Evolutionary conservation across 2,113 vertebrate species (phyloP).

Genomic region (Tragelaphus buxtoni): DNA sequence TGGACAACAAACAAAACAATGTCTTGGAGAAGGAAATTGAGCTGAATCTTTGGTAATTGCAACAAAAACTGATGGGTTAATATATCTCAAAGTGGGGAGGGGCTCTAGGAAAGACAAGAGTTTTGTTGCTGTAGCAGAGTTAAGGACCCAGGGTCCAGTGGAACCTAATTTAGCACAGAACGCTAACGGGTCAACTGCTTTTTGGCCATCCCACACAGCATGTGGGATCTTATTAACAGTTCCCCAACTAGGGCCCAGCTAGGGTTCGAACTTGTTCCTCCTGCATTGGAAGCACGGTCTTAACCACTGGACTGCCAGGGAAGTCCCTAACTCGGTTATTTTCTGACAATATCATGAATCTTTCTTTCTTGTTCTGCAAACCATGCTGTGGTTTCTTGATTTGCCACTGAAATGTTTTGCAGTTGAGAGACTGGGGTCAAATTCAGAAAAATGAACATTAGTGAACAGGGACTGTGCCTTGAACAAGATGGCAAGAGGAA

Average conservation of each 20-base stretch:
- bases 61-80: background rate
- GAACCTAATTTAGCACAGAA: background rate
- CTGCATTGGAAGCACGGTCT: background rate
- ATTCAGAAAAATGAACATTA: background rate
- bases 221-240: background rate
- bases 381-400: background rate
- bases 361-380: background rate
- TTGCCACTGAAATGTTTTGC: background rate
- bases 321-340: background rate
- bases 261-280: background rate
- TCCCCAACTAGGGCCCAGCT: background rate
- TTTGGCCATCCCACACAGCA: background rate
- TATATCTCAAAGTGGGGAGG: background rate
- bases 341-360: background rate
- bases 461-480: background rate
- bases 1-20: background rate
- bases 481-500: background rate
- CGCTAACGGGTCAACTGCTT: background rate
- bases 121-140: background rate
- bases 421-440: background rate
- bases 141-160: background rate
- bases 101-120: background rate
- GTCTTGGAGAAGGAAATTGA: background rate
- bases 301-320: background rate
- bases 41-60: background rate